Conservation (phyloP, 2,888 invertebrate species). For the Seladonia tumulorum region DNA sequence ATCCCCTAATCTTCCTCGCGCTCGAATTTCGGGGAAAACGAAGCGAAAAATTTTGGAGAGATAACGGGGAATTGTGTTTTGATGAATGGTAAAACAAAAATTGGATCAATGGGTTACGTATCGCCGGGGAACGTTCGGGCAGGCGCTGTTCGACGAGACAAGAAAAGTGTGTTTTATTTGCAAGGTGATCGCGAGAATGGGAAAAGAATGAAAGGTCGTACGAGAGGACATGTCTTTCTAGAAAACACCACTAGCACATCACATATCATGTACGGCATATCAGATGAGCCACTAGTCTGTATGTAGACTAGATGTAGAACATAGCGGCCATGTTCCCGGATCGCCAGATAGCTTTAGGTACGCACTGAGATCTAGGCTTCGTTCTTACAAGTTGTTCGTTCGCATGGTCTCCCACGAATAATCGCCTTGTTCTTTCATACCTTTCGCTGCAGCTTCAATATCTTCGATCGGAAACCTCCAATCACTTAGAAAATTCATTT, state of each 20-base stretch:
- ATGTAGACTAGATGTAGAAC: constrained; percentile 83
- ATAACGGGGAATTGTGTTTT: constrained; percentile 2
- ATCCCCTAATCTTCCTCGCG: not conserved
- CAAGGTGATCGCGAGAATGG: constrained; percentile 57
- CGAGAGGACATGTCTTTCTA: constrained; percentile 70
- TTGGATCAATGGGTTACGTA: not conserved
- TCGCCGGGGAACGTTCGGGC: not conserved
- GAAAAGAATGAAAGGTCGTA: constrained; percentile 62
- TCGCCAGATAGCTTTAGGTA: constrained; percentile 84
- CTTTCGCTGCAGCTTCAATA: not conserved
- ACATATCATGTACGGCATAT: constrained; percentile 82
- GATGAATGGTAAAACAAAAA: not conserved
- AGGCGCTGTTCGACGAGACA: constrained; percentile 28
- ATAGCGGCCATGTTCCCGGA: constrained; percentile 83
- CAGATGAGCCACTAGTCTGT: constrained; percentile 82
- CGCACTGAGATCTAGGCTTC: constrained; percentile 82
- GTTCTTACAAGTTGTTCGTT: constrained; percentile 76
- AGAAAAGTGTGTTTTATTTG: constrained; percentile 48
- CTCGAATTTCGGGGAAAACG: not conserved
- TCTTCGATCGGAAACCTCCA: not conserved
- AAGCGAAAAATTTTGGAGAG: not conserved
- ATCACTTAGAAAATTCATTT: not conserved
- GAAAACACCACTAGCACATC: constrained; percentile 75
- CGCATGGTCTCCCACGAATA: constrained; percentile 67
- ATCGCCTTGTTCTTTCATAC: not conserved